Base-by-base conservation (phyloP, 1,140 invertebrate genomes). In the Scaptodrosophila lebanonensis region DNA sequence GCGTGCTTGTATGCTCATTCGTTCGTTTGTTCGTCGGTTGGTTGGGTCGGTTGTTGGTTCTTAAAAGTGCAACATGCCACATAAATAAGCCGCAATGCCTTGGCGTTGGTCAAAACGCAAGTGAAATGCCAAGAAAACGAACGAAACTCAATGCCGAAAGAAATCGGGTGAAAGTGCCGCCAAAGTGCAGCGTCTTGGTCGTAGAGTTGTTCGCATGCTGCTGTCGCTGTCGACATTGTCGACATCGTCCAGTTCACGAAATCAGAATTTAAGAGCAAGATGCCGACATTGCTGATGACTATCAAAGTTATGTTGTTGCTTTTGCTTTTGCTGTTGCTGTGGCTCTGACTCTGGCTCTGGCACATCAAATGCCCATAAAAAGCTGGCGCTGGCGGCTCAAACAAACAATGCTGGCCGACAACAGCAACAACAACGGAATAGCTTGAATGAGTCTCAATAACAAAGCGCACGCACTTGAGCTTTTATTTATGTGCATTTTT, bases 111-210 rank as follows among this genome's bases (percentile, higher is more conserved):
- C 30, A 48, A 35, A 25, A 16, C 11, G 11, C 16, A 8, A 29
- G 40, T 27, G 36, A 35, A 53, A 44, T 49, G 57, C 38, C 49
- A 54, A 50, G 76, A 66, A 71, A 76, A 66, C 66, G 66, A 70
- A 62, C 67, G 72, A 77, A 79, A 69, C 54, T 69, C 68, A 63
- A 77, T 77, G 67, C 59, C 73, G 68, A 68, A 83, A 82, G 73
- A 82, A 79, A 79, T 82, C 69, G 60, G 73, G 73, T 79, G 73
- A 79, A 79, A 79, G 73, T 79, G 75, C 73, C 75, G 69, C 65
- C 75, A 73, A 79, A 79, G 56, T 54, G 50, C 51, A 77, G 65
- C 45, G 69, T 8, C 64, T 56, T 47, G 51, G 39, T 32, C 65
- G 36, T 45, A 66, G 20, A 56, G 48, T 58, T 52, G 70, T 48